phyloP scores from a whole-genome alignment of 2,113 vertebrate genomes.

The Psittacula cyanocephala region DNA sequence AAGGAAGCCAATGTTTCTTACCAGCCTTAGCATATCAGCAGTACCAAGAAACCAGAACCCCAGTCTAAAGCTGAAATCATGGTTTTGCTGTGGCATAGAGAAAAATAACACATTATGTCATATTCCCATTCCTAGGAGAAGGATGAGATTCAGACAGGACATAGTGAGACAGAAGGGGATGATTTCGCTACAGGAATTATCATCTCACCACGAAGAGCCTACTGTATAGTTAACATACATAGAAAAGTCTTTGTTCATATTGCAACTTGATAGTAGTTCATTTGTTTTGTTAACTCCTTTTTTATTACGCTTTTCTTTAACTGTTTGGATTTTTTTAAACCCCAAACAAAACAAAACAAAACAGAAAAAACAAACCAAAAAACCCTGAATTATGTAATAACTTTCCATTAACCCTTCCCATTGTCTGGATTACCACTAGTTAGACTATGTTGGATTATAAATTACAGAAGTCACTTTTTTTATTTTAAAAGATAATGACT shows the following conservation, averaged over 20 bases:
- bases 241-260: background rate
- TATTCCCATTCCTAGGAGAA: background rate
- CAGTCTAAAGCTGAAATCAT: background rate
- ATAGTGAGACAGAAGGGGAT: background rate
- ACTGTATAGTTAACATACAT: background rate
- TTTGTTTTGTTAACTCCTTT: background rate
- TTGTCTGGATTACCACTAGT: background rate
- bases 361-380: background rate
- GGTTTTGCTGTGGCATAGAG: background rate
- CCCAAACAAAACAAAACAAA: background rate
- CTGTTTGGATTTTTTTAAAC: background rate
- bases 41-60: background rate
- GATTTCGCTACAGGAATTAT: background rate
- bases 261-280: background rate
- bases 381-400: background rate
- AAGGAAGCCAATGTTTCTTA: background rate
- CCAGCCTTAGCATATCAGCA: background rate
- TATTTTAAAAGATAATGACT: background rate
- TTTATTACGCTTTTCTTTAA: background rate
- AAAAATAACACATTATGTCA: background rate
- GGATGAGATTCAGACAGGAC: background rate
- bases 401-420: background rate
- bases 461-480: background rate
- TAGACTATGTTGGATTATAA: background rate
- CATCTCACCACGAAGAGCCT: fast-evolving